Conservation (phyloP, 1,140 invertebrate species). For the Belonocnema kinseyi region DNA sequence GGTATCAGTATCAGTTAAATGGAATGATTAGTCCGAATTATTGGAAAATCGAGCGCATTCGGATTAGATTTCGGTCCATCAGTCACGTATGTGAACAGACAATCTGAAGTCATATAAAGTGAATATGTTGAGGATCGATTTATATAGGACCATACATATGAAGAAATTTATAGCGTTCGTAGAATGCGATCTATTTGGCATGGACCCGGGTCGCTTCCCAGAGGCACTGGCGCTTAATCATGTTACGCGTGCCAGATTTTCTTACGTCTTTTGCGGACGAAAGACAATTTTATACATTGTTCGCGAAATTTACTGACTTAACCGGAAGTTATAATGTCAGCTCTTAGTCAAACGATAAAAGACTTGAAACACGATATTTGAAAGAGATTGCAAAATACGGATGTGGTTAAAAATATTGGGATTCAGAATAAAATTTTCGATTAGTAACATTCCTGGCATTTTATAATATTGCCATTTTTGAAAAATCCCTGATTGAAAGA, state of each 20-base stretch:
- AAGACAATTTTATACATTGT: constrained; percentile 23
- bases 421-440: too few relatives aligned
- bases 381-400: neutral
- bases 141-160: constrained; percentile 24
- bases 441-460: too few relatives aligned
- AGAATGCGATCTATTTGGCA: constrained; percentile 67
- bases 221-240: constrained; percentile 62
- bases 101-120: neutral
- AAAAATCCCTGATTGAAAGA: too few relatives aligned
- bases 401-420: neutral
- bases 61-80: constrained; percentile 46
- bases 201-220: constrained; percentile 51
- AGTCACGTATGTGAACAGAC: constrained; percentile 38
- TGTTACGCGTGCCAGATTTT: constrained; percentile 57
- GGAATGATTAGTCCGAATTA: constrained; percentile 39
- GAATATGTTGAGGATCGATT: neutral
- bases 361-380: neutral
- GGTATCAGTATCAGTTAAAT: neutral
- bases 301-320: constrained; percentile 10
- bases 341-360: neutral
- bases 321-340: constrained; percentile 37
- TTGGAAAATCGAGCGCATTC: constrained; percentile 35
- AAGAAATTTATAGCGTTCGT: constrained; percentile 60
- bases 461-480: too few relatives aligned
- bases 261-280: constrained; percentile 5